These are phyloP conservation scores for Ammodytes marinus DNA, from an alignment of 2,113 vertebrate species.

Conservation along the genomic window DNA sequence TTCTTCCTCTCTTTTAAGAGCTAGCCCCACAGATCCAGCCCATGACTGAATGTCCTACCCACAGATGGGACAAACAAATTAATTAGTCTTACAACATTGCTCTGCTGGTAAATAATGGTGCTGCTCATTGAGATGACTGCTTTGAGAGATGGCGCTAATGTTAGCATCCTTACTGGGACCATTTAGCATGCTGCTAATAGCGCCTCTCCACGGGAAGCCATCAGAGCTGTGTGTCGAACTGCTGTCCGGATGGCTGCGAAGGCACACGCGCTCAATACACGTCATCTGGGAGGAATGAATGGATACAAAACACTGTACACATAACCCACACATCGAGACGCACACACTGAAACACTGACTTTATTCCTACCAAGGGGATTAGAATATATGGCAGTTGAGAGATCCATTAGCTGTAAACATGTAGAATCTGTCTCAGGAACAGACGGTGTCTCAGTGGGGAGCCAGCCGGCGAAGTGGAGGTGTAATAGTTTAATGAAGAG, in stretches of 20 bases:
- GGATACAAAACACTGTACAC: slow-evolving; percentile 53
- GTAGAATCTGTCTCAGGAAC: slow-evolving; percentile 74
- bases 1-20: not conserved
- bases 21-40: not conserved
- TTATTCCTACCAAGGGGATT: slow-evolving; percentile 59
- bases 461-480: slow-evolving; percentile 50
- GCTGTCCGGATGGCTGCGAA: slow-evolving; percentile 57
- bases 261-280: slow-evolving; percentile 40
- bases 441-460: slow-evolving; percentile 73
- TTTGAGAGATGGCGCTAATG: slow-evolving; percentile 72
- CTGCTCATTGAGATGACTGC: slow-evolving; percentile 62
- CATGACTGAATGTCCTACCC: not conserved
- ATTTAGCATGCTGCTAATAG: slow-evolving; percentile 74
- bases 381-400: slow-evolving; percentile 73
- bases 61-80: slow-evolving; percentile 11
- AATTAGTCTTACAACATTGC: slow-evolving; percentile 39
- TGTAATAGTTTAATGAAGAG: slow-evolving; percentile 63
- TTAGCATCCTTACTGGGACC: slow-evolving; percentile 71
- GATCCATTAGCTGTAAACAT: slow-evolving; percentile 78
- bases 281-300: slow-evolving; percentile 64
- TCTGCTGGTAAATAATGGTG: slow-evolving; percentile 66
- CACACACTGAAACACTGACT: slow-evolving; percentile 27
- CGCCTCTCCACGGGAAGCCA: slow-evolving; percentile 64
- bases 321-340: slow-evolving; percentile 43
- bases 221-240: slow-evolving; percentile 48